A percentile compares a stretch with the other conserved stretches of the same genome.
Conservation (phyloP, 2,888 invertebrate genomes). For the Aradus depressus region DNA sequence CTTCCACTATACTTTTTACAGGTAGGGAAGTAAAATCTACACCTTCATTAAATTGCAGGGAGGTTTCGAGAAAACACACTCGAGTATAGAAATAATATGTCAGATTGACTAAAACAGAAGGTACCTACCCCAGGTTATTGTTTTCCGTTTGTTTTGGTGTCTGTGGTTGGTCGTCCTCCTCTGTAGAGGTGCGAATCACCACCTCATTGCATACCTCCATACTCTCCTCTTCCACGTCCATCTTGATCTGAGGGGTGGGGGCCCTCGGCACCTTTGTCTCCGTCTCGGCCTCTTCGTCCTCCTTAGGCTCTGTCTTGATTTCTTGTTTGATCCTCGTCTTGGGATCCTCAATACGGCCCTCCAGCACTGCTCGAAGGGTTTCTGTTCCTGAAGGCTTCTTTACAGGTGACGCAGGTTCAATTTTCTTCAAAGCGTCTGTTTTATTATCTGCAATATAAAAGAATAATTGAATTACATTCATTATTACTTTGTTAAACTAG, state of each 20-base stretch:
- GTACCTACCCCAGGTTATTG: too few species aligned
- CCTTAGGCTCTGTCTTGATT: constrained; percentile 7
- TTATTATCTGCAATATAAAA: constrained; percentile 29
- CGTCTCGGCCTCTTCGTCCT: background rate
- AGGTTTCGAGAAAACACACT: too few species aligned
- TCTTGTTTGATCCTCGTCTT: constrained; percentile 15
- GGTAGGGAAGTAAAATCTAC: too few species aligned
- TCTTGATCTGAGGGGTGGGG: constrained; percentile 15
- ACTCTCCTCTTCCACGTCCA: constrained; percentile 23
- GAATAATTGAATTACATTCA: too few species aligned
- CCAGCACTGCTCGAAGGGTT: constrained; percentile 25
- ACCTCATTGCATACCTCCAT: constrained; percentile 31
- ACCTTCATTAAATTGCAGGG: too few species aligned
- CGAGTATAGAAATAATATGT: too few species aligned
- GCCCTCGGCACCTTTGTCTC: background rate
- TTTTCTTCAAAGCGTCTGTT: constrained; percentile 31
- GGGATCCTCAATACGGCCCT: constrained; percentile 22
- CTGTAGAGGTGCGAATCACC: constrained; percentile 31
- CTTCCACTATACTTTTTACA: too few species aligned
- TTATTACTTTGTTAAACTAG: too few species aligned
- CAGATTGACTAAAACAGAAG: too few species aligned
- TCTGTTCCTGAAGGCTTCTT: constrained; percentile 27
- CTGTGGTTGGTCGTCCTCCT: constrained; percentile 35
- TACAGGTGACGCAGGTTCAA: constrained; percentile 23
- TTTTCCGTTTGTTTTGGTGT: too few species aligned